phyloP scores from a whole-genome alignment of 2,888 invertebrate species.

The Chloromyia formosa region DNA sequence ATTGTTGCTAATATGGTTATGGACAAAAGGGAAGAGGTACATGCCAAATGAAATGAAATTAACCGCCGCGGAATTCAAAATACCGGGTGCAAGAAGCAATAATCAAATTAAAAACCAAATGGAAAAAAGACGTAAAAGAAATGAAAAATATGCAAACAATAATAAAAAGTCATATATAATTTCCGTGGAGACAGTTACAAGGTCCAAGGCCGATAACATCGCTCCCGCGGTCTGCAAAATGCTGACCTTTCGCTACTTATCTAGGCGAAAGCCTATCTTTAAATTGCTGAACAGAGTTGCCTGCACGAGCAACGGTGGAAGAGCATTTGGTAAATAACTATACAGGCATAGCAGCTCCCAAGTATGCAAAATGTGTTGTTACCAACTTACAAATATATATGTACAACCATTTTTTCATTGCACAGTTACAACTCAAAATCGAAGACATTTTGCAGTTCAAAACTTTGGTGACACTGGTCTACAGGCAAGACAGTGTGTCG shows the following conservation, averaged over 20 bases:
- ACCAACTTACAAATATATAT: too few relatives aligned
- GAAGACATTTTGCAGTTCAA: too few relatives aligned
- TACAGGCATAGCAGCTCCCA: too few relatives aligned
- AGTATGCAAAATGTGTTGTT: too few relatives aligned
- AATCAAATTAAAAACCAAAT: background rate
- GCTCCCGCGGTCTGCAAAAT: constrained; percentile 28
- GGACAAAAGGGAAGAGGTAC: constrained; percentile 14
- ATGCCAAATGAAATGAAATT: background rate
- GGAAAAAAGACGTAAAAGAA: constrained; percentile 13
- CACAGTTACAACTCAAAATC: too few relatives aligned
- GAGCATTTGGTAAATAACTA: too few relatives aligned
- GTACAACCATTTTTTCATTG: too few relatives aligned
- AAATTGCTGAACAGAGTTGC: too few relatives aligned
- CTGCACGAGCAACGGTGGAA: too few relatives aligned
- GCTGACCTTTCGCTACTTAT: constrained; percentile 36
- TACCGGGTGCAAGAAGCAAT: background rate
- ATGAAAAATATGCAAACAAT: background rate
- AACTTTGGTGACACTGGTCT: too few relatives aligned
- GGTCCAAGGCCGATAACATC: constrained; percentile 43
- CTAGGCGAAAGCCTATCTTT: constrained; percentile 24
- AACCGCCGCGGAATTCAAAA: constrained; percentile 16
- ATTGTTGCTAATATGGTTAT: constrained; percentile 38
- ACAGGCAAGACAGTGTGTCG: too few relatives aligned
- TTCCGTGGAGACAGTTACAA: constrained; percentile 30
- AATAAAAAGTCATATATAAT: background rate